Base-by-base conservation (phyloP, 2,113 vertebrate genomes). In the Platichthys stellatus region DNA sequence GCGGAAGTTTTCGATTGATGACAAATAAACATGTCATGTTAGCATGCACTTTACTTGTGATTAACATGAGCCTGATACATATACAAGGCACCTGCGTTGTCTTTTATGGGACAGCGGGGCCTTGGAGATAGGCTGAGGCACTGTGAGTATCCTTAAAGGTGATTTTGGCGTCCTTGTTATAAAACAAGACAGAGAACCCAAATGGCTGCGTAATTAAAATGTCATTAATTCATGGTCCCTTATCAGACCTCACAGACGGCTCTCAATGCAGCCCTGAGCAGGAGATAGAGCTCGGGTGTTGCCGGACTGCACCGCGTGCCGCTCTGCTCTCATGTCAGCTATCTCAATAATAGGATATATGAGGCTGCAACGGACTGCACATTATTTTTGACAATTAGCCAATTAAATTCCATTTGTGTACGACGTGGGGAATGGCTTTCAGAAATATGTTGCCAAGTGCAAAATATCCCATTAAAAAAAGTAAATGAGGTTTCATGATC, bases 121-220 rank as follows among this genome's bases (percentile, higher is more conserved):
- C 71, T 51, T 9, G 68, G 69, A 89, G 76, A 88, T 73, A 81
- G 14, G 40, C 12, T n/a, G 40, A 77, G 51, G n/a, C 63, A 70
- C 68, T 72, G 38, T 24, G 9, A 75, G 72, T 61, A 78, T 69
- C 84, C 82, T 61, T 73, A 75, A 87, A 86, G 81, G 80, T 86
- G 75, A 75, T 86, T 84, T 78, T 72, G 77, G 63, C 74, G 61
- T 54, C 83, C 82, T 84, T 85, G 79, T 80, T 87, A 65, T 71
- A 82, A 84, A 86, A 91, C 82, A 90, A 90, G 69, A 58, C 74
- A 84, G 67, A 82, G 62, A 81, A 76, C 86, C 72, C 82, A 89
- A 92, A 88, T 82, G 81, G 73, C 70, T 76, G 72, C 28, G 84
- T 90, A 89, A 92, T 94, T 93, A 92, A 92, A 92, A 90, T 84